Evolutionary conservation across 2,888 invertebrate species (phyloP).

Genomic region (Adelphocoris suturalis): DNA sequence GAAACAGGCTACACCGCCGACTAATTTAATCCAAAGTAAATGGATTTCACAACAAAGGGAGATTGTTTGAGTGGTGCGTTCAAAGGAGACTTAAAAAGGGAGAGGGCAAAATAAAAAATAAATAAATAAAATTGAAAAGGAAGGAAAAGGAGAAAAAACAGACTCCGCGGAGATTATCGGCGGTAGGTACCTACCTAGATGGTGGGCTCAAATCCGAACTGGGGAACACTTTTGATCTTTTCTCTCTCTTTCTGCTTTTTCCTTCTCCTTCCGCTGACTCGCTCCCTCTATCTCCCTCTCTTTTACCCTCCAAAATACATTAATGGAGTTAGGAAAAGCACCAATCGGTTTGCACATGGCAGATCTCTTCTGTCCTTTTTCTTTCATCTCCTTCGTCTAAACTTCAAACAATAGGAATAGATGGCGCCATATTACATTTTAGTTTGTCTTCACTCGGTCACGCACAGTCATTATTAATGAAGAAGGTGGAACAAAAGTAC

Average conservation of each 20-base stretch:
- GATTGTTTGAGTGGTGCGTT: slow-evolving; percentile 50
- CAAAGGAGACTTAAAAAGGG: slow-evolving; percentile 14
- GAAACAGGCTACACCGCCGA: slow-evolving; percentile 44
- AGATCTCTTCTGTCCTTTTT: background rate
- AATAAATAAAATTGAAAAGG: slow-evolving; percentile 30
- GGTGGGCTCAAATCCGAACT: slow-evolving; percentile 23
- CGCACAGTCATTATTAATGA: background rate
- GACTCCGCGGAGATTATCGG: slow-evolving; percentile 48
- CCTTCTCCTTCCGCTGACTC: background rate
- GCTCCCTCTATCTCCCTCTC: slow-evolving; percentile 1
- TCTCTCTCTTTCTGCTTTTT: background rate
- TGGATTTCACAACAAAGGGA: slow-evolving; percentile 59
- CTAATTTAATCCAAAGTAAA: slow-evolving; percentile 65
- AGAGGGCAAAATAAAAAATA: background rate
- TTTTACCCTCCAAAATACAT: background rate
- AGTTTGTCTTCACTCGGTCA: background rate
- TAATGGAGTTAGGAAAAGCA: slow-evolving; percentile 41
- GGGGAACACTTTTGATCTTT: slow-evolving; percentile 42
- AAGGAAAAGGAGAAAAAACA: background rate
- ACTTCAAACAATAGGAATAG: background rate
- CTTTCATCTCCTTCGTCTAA: slow-evolving; percentile 5
- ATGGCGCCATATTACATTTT: background rate
- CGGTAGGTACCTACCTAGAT: background rate
- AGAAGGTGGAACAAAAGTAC: no score
- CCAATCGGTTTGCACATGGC: slow-evolving; percentile 35